phyloP scores from a whole-genome alignment of 2,113 vertebrate species.

The Gulo gulo region DNA sequence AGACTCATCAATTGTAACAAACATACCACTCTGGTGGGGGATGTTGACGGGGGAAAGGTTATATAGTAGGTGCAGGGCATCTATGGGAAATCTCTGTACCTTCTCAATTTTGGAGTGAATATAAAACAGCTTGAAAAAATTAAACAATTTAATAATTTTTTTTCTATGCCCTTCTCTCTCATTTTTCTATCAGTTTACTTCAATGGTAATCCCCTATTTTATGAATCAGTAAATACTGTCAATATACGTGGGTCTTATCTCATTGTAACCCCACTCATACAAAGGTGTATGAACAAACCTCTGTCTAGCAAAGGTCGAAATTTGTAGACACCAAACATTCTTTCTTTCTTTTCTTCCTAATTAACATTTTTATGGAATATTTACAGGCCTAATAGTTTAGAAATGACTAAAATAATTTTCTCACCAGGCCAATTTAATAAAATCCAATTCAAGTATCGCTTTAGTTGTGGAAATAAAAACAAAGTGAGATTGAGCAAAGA shows the following conservation, averaged over 20 bases:
- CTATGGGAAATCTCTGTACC: neutral
- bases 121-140: neutral
- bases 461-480: neutral
- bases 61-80: neutral
- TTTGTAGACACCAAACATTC: neutral
- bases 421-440: neutral
- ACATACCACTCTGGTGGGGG: neutral
- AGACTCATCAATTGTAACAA: neutral
- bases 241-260: neutral
- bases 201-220: neutral
- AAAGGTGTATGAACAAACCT: neutral
- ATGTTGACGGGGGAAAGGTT: neutral
- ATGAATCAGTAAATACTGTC: neutral
- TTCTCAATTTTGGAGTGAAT: neutral
- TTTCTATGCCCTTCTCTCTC: neutral
- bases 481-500: neutral
- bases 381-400: neutral
- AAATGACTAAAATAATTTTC: neutral
- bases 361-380: neutral
- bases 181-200: neutral
- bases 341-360: neutral
- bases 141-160: neutral
- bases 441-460: neutral
- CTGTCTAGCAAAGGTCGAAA: neutral
- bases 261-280: neutral